Base-by-base conservation (phyloP, 2,888 invertebrate species). In the Neocrepidodera transversa region DNA sequence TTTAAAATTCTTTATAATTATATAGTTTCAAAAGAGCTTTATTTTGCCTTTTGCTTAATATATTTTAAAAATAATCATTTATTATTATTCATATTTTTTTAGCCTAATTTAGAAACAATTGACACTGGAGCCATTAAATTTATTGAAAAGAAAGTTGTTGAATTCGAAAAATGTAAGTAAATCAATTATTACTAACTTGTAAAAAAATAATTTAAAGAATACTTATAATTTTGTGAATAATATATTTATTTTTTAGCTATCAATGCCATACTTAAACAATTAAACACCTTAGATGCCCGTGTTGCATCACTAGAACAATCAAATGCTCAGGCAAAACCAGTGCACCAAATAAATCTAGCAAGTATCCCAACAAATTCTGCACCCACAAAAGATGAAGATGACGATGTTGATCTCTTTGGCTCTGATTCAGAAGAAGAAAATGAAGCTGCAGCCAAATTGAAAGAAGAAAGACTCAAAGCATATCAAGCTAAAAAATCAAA, bases 401-500 rank as follows among this genome's bases (percentile, higher is more conserved):
- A 91, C 74, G 91, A 88, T 72, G 87, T 93, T 6, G 92, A 93
- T 79, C 82, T 92, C 0, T 92, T 92, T 79, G 92, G 86, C 28
- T 92, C 92, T 47, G 92, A 92, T 69, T 90, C 90, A 68, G 92
- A 89, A 77, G 91, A 89, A 73, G 88, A 86, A 79, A 85, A 83
- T 69, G 91, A 86, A 65, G 91, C 89, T 63, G 88, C 89, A 56
- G 87, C 84, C 62, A 90, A 85, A 81, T 80, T 90, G 71, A 89
- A 86, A 75, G 91, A 94, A 76, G 90, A 94, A 79, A 86, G 96
- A 56, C 81, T 97, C 54, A 90, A 91, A 63, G 95, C 92, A 42
- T 97, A 97, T 78, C 87, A 88, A 74, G 93, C 89, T 2, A 97
- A 95, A 80, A 97, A 97, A 82, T 84, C 93, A 3, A 95, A 93